A percentile compares a stretch with the other conserved stretches of the same genome.
phyloP scores from a whole-genome alignment of 2,888 invertebrate genomes.

The Aphelenchoides bicaudatus region DNA sequence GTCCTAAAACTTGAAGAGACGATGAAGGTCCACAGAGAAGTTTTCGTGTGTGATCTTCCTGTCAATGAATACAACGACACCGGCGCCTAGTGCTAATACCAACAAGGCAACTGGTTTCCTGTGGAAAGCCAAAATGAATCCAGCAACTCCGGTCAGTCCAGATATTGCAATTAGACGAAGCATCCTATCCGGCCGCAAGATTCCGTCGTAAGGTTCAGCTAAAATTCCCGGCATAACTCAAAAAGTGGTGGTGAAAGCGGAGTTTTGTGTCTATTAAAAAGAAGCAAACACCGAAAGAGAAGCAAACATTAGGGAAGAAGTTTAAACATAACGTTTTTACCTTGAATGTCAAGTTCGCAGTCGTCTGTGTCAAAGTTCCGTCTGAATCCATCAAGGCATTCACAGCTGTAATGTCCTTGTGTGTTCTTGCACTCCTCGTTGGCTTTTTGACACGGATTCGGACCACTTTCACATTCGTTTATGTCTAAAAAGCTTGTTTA shows the following conservation, averaged over 20 bases:
- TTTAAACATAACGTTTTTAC: constrained; percentile 31
- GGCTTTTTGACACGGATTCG: constrained; percentile 35
- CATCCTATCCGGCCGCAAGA: constrained; percentile 41
- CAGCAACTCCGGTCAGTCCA: constrained; percentile 42
- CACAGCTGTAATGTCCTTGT: constrained; percentile 50
- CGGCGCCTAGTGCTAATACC: no score
- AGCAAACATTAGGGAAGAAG: constrained; percentile 3
- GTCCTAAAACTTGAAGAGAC: no score
- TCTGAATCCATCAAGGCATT: constrained; percentile 51
- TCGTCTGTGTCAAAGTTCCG: constrained; percentile 39
- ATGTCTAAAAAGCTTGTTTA: constrained; percentile 38
- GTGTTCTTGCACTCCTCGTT: constrained; percentile 54
- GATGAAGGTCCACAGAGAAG: no score
- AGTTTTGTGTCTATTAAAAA: constrained; percentile 6
- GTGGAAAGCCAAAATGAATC: constrained; percentile 41
- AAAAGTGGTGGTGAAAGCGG: background rate
- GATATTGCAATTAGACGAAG: constrained; percentile 43
- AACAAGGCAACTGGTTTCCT: constrained; percentile 21
- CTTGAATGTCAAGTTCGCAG: constrained; percentile 55
- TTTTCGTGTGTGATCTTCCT: no score
- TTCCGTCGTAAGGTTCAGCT: constrained; percentile 38
- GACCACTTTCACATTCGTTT: constrained; percentile 41
- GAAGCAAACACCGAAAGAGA: constrained; percentile 10
- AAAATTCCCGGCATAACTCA: constrained; percentile 25
- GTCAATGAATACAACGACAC: no score